phyloP scores from a whole-genome alignment of 2,797 vertebrate genomes.

The Cyclura pinguis region DNA sequence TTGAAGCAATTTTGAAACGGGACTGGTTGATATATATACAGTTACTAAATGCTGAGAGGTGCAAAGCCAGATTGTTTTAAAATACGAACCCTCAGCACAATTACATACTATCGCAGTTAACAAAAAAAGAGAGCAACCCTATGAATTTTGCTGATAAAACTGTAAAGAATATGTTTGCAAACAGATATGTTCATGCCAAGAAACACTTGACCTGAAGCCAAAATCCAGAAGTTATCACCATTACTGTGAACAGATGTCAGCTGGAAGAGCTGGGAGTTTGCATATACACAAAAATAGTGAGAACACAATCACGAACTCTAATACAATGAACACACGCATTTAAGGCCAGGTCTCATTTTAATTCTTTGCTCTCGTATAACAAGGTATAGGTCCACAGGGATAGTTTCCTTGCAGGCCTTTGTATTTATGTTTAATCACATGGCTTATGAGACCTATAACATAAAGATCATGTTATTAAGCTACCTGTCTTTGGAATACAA shows the following conservation, averaged over 20 bases:
- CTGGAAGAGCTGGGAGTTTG: constrained; percentile 47
- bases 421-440: constrained; percentile 25
- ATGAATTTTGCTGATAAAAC: not conserved
- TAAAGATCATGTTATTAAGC: not conserved
- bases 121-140: not conserved
- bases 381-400: constrained; percentile 19
- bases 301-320: constrained; percentile 44
- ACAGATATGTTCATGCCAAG: not conserved
- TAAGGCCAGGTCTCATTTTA: not conserved
- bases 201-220: constrained; percentile 39
- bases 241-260: constrained; percentile 53
- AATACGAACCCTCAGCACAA: constrained; percentile 21
- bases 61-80: constrained; percentile 44
- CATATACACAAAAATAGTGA: constrained; percentile 25
- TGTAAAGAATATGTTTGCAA: constrained; percentile 20
- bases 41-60: constrained; percentile 53
- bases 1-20: constrained; percentile 63
- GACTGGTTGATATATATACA: constrained; percentile 60
- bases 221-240: constrained; percentile 53
- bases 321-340: constrained; percentile 50
- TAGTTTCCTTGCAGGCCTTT: not conserved
- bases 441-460: not conserved
- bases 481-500: too few relatives aligned
- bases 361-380: constrained; percentile 24
- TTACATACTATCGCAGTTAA: constrained; percentile 47